Conservation (phyloP, 2,888 invertebrate genomes). For the Perizoma affinitatum region DNA sequence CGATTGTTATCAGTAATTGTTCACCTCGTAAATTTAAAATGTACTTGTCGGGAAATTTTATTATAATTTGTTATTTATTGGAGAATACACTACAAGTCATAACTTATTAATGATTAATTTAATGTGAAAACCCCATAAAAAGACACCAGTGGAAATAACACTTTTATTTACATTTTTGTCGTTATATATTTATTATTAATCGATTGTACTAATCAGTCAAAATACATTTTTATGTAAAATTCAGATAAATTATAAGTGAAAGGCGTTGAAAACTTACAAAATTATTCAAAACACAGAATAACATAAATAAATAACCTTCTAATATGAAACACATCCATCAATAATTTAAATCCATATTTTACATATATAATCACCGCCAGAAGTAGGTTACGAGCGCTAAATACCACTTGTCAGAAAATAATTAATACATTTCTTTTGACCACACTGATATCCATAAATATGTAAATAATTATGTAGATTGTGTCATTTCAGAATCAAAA, state of each 20-base stretch:
- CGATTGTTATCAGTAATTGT: conserved; percentile 72
- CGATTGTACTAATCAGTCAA: conserved; percentile 23
- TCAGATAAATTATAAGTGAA: conserved; percentile 25
- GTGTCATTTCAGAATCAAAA: conserved; percentile 2
- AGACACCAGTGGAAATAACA: conserved; percentile 6
- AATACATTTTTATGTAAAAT: conserved; percentile 16
- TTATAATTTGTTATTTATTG: conserved; percentile 28
- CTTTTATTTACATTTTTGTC: neutral
- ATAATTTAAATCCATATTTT: conserved; percentile 25
- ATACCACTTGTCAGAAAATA: conserved; percentile 38
- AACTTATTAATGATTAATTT: conserved; percentile 13
- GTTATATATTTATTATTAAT: conserved; percentile 11
- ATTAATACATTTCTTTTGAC: conserved; percentile 35
- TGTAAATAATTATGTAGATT: conserved; percentile 15
- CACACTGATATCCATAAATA: conserved; percentile 32
- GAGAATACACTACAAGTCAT: conserved; percentile 1
- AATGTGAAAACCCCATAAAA: conserved; percentile 17
- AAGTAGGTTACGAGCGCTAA: conserved; percentile 33
- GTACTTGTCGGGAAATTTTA: conserved; percentile 19
- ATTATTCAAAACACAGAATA: conserved; percentile 20
- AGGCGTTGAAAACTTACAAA: conserved; percentile 30
- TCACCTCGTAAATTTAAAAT: conserved; percentile 29
- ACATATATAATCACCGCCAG: conserved; percentile 23
- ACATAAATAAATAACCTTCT: conserved; percentile 30
- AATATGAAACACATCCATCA: conserved; percentile 27